A percentile compares a stretch with the other conserved stretches of the same genome.
Conservation (phyloP, 2,888 invertebrate genomes). For the Flexamia atlantica region DNA sequence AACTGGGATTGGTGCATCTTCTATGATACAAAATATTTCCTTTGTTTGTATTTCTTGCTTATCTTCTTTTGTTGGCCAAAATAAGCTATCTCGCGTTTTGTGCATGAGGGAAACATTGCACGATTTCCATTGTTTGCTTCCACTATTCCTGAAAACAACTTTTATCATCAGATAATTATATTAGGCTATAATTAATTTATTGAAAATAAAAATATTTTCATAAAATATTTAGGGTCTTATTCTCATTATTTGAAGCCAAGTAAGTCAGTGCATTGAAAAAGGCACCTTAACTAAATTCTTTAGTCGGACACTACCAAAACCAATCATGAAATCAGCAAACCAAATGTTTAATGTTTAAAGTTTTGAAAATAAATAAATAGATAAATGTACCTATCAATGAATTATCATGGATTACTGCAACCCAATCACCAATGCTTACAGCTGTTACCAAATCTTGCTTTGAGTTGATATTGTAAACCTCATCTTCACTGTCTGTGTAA, state of each 20-base stretch:
- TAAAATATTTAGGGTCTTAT: no score
- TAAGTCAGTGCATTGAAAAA: neutral
- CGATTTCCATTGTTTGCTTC: constrained; percentile 24
- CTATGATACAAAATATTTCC: no score
- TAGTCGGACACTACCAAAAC: neutral
- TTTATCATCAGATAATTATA: constrained; percentile 26
- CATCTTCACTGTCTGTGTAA: constrained; percentile 41
- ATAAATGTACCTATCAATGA: constrained; percentile 10
- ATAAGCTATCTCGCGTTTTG: no score
- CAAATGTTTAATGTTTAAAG: neutral
- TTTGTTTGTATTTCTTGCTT: no score
- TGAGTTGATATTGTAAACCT: constrained; percentile 19
- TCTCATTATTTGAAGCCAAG: no score
- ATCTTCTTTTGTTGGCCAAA: no score
- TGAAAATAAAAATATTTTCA: no score
- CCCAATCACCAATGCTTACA: no score
- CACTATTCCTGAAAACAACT: constrained; percentile 20
- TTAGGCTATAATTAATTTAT: no score
- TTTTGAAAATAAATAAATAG: no score
- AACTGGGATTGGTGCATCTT: no score
- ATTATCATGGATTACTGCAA: no score
- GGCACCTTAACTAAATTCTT: constrained; percentile 18
- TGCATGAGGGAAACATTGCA: constrained; percentile 22
- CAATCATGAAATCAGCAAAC: neutral
- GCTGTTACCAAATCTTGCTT: constrained; percentile 30